These are phyloP conservation scores for Phthorimaea operculella DNA, from an alignment of 1,140 invertebrate species.

Conservation along the genomic window DNA sequence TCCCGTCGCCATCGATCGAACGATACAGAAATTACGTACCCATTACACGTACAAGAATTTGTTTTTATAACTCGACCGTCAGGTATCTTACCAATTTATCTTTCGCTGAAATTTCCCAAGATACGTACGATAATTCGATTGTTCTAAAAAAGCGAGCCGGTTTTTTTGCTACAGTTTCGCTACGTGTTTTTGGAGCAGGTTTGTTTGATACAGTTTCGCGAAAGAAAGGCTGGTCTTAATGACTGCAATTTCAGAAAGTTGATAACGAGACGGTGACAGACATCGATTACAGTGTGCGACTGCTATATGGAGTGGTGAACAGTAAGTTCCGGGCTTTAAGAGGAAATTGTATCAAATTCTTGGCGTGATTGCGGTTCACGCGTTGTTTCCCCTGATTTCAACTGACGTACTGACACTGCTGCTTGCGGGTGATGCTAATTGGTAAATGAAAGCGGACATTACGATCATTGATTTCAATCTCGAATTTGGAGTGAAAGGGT, in stretches of 20 bases:
- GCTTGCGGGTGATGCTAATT: too few species aligned
- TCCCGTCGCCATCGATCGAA: background rate
- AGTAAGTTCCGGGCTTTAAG: constrained; percentile 3
- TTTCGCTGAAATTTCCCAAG: background rate
- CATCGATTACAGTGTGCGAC: constrained; percentile 16
- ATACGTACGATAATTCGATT: constrained; percentile 6
- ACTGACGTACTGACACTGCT: too few species aligned
- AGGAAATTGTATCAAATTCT: too few species aligned
- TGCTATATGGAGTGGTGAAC: constrained; percentile 3
- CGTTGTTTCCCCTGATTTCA: too few species aligned
- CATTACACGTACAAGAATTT: background rate
- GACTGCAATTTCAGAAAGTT: constrained; percentile 41
- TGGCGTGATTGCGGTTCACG: too few species aligned
- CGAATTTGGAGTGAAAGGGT: too few species aligned
- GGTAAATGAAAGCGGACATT: too few species aligned
- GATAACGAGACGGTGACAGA: constrained; percentile 25
- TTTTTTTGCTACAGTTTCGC: constrained; percentile 19
- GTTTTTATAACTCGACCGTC: background rate
- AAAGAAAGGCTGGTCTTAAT: constrained; percentile 33
- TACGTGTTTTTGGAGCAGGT: constrained; percentile 15
- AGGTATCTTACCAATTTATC: constrained; percentile 5
- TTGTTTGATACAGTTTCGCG: constrained; percentile 30
- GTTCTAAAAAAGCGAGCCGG: background rate
- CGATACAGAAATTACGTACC: background rate
- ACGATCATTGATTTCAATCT: too few species aligned